Conservation (phyloP, 2,888 invertebrate genomes). For the Hemicrepidius hirtus region DNA sequence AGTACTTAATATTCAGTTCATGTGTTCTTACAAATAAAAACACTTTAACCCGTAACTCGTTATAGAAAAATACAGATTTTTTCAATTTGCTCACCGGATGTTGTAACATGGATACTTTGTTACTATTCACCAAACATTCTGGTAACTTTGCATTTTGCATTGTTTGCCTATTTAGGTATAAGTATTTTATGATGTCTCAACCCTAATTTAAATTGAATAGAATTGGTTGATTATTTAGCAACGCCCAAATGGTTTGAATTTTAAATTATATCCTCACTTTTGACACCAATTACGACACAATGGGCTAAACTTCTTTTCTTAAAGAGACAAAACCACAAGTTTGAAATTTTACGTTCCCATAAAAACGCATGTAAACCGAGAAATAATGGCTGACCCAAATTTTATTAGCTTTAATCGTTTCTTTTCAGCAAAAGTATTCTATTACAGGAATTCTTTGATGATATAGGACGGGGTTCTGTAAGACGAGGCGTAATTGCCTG, state of each 20-base stretch:
- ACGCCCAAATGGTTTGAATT: slow-evolving; percentile 46
- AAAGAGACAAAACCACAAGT: slow-evolving; percentile 42
- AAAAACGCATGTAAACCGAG: slow-evolving; percentile 41
- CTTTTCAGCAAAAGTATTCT: slow-evolving; percentile 55
- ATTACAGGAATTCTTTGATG: slow-evolving; percentile 54
- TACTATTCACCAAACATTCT: not conserved
- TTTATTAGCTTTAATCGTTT: slow-evolving; percentile 54
- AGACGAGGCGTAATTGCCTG: slow-evolving; percentile 42
- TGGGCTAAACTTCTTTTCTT: slow-evolving; percentile 29
- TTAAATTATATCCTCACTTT: slow-evolving; percentile 41
- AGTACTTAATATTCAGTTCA: slow-evolving; percentile 22
- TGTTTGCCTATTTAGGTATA: slow-evolving; percentile 36
- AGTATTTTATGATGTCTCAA: slow-evolving; percentile 46
- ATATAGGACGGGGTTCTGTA: slow-evolving; percentile 37
- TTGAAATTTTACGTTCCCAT: slow-evolving; percentile 40
- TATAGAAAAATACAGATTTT: slow-evolving; percentile 10
- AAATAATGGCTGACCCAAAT: slow-evolving; percentile 56
- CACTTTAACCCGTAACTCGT: slow-evolving; percentile 2
- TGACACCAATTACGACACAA: slow-evolving; percentile 43
- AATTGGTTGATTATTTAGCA: slow-evolving; percentile 43
- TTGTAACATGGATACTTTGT: slow-evolving; percentile 16
- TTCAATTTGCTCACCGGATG: slow-evolving; percentile 34
- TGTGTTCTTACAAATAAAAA: slow-evolving; percentile 28
- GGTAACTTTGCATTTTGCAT: slow-evolving; percentile 29
- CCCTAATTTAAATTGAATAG: slow-evolving; percentile 51